These are phyloP conservation scores for Anableps anableps DNA, from an alignment of 2,797 vertebrate genomes.

Conservation along the genomic window DNA sequence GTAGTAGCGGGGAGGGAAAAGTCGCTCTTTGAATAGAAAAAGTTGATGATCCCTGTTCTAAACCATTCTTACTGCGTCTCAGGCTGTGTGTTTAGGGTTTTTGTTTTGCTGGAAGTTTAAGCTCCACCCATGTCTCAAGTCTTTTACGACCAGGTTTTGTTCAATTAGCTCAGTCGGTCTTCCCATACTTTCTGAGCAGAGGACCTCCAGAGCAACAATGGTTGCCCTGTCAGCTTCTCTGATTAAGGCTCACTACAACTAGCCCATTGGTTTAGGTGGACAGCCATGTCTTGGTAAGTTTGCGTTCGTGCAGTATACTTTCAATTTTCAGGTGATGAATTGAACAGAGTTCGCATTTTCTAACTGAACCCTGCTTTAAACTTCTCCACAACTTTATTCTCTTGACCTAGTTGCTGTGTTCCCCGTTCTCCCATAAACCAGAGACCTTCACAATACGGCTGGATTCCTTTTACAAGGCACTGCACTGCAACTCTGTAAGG, in stretches of 20 bases:
- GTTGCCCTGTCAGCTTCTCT: slow-evolving; percentile 7
- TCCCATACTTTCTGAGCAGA: background rate
- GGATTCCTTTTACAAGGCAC: background rate
- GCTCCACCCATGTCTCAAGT: too few species aligned
- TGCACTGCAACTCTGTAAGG: background rate
- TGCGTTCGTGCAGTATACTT: background rate
- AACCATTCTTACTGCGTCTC: too few species aligned
- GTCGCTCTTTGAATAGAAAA: too few species aligned
- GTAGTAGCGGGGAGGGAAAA: too few species aligned
- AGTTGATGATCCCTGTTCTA: too few species aligned
- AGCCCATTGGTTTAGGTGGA: background rate
- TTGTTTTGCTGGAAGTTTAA: too few species aligned
- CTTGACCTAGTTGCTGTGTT: background rate
- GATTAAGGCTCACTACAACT: background rate
- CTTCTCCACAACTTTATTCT: background rate
- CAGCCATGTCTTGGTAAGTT: background rate
- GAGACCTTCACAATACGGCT: background rate
- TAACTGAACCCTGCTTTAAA: too few species aligned
- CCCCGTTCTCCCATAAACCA: background rate
- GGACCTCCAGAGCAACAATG: background rate
- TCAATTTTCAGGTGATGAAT: background rate
- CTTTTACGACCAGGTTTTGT: too few species aligned
- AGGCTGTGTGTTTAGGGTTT: too few species aligned
- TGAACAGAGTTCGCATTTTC: background rate
- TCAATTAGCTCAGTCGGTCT: too few species aligned